Evolutionary conservation across 2,113 vertebrate genomes (phyloP).

Genomic region (Nibea coibor): DNA sequence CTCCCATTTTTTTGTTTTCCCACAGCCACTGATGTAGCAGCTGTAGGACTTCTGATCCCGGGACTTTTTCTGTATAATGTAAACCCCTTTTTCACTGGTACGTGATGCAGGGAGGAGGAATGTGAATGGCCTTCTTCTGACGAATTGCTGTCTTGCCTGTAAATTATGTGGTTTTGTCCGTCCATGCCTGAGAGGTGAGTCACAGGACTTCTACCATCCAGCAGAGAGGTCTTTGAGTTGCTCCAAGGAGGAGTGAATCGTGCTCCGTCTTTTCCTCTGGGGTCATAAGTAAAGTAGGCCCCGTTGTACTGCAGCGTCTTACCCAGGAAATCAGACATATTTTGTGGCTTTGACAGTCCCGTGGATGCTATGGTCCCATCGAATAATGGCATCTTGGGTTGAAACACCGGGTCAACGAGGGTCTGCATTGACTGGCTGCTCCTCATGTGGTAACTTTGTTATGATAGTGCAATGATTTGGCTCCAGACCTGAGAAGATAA

Average conservation of each 20-base stretch:
- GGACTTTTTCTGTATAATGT: constrained; percentile 69
- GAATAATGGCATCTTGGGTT: constrained; percentile 84
- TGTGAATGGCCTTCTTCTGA: constrained; percentile 69
- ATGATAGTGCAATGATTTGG: constrained; percentile 26
- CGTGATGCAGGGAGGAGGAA: constrained; percentile 64
- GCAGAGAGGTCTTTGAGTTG: constrained; percentile 58
- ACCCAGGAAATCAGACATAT: constrained; percentile 57
- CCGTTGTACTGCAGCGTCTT: constrained; percentile 83
- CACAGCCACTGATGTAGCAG: constrained; percentile 48
- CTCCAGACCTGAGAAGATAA: constrained; percentile 63
- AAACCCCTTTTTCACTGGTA: constrained; percentile 74
- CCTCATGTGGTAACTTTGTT: constrained; percentile 78
- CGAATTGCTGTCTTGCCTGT: constrained; percentile 76
- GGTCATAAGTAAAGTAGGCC: constrained; percentile 85
- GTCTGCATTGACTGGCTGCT: constrained; percentile 82
- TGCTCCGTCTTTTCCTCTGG: constrained; percentile 73
- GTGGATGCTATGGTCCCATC: constrained; percentile 69
- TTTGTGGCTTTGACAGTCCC: constrained; percentile 72
- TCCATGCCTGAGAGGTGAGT: constrained; percentile 75
- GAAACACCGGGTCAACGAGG: constrained; percentile 75
- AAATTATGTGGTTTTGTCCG: constrained; percentile 72
- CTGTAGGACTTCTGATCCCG: constrained; percentile 67
- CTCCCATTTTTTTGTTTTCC: constrained; percentile 62
- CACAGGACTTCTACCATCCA: constrained; percentile 67
- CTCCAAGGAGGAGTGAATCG: constrained; percentile 80